Evolutionary conservation across 2,888 invertebrate species (phyloP).

Genomic region (Muschampia plurimacula): DNA sequence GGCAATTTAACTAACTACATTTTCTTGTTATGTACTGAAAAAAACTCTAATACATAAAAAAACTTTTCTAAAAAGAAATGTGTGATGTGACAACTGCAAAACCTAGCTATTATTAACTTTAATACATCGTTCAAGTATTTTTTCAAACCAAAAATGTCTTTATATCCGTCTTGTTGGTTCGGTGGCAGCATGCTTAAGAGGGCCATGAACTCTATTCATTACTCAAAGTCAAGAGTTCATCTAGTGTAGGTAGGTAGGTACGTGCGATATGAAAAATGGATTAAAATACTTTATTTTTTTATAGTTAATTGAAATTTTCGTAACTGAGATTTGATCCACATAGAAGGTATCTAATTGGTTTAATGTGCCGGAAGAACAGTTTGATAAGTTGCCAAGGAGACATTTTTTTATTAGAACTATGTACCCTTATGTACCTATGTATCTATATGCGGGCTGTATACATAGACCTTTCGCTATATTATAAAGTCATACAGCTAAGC

Average conservation of each 20-base stretch:
- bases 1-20: too few species aligned
- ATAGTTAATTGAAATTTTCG: background rate
- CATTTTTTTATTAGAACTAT: background rate
- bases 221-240: conserved; percentile 74
- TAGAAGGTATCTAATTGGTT: background rate
- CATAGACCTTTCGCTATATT: too few species aligned
- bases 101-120: background rate
- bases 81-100: background rate
- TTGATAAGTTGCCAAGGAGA: conserved; percentile 1
- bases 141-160: conserved; percentile 53
- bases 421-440: background rate
- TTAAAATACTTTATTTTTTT: background rate
- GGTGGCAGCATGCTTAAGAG: conserved; percentile 57
- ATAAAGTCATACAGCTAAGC: too few species aligned
- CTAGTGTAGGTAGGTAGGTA: conserved; percentile 51
- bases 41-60: background rate
- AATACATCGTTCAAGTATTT: conserved; percentile 42
- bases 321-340: background rate
- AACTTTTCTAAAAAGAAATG: background rate
- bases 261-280: conserved; percentile 50
- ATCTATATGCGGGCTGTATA: too few species aligned
- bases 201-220: conserved; percentile 79
- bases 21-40: too few species aligned
- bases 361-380: background rate
- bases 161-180: conserved; percentile 51